Evolutionary conservation across 2,888 invertebrate species (phyloP).

Genomic region (Orthonychiurus folsomi): DNA sequence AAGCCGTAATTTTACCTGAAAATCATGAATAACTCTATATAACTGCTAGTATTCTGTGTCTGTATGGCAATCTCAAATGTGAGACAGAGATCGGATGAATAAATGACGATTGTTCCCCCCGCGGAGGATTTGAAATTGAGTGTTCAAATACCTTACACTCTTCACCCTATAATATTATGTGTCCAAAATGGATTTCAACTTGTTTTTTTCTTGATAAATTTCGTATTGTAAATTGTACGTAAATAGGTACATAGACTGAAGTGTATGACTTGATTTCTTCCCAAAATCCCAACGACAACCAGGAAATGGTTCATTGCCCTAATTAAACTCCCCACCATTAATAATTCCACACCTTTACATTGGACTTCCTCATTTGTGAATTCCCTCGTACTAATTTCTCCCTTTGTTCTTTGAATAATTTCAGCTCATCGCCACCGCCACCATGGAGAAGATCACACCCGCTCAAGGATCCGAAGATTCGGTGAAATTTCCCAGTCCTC

Average conservation of each 20-base stretch:
- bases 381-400: neutral
- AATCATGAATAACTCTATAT: too few species aligned
- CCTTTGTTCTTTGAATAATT: neutral
- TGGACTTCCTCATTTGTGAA: slow-evolving; percentile 8
- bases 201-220: neutral
- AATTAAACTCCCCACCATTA: neutral
- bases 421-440: neutral
- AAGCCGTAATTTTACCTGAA: too few species aligned
- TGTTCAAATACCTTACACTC: too few species aligned
- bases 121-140: too few species aligned
- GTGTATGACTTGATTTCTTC: neutral
- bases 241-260: neutral
- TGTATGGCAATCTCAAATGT: too few species aligned
- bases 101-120: too few species aligned
- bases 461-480: neutral
- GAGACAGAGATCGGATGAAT: too few species aligned
- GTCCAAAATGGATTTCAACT: too few species aligned
- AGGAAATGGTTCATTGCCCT: neutral
- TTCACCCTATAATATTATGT: too few species aligned
- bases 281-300: neutral
- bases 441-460: neutral
- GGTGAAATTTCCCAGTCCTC: neutral
- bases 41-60: too few species aligned
- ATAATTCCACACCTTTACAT: neutral
- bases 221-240: neutral